Evolutionary conservation across 2,113 vertebrate species (phyloP), one percentile per base, ranked within the genome.

Genomic region (Amblyornis subalaris): DNA sequence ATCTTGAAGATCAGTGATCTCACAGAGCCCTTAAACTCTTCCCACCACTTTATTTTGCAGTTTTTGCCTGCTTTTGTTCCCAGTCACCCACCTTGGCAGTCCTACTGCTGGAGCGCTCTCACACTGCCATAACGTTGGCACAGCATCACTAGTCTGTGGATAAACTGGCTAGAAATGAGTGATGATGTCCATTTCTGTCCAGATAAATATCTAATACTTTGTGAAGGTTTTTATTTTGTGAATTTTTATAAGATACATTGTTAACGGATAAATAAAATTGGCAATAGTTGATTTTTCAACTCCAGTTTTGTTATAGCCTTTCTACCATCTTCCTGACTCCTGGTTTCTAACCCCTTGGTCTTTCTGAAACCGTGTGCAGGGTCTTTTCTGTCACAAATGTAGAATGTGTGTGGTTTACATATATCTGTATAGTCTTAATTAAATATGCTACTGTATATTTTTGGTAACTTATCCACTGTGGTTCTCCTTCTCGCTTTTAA

Each of bases 401-500:
- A 73, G 60, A 9, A 45, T 40, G 3, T 24, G 44, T 71, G n/a
- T 75, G 11, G 10, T 79, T 75, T 89, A 53, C 29, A 31, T 50
- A 12, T 14, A 61, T 36, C 51, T 47, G 7, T 38, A 28, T 66
- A 72, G 21, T 84, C 38, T 35, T 79, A 48, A 79, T 57, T 60
- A 75, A 78, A 87, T 38, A 58, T 36, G 28, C 35, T 72, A 21
- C 53, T 75, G 7, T 28, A 25, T 67, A 18, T 64, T 80, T 42
- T 38, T 69, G 48, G 31, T 60, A 76, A 54, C 11, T 51, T 61
- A 45, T 2, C 31, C n/a, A 20, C 28, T 50, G 16, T 38, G 21
- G 7, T 53, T 84, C 61, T 82, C 86, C 24, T 12, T 85, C 54
- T 33, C 54, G 38, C 33, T 83, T 89, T 90, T 51, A 80, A 79